These are phyloP conservation scores for Heptranchias perlo DNA, from an alignment of 2,113 vertebrate genomes.

Conservation along the genomic window DNA sequence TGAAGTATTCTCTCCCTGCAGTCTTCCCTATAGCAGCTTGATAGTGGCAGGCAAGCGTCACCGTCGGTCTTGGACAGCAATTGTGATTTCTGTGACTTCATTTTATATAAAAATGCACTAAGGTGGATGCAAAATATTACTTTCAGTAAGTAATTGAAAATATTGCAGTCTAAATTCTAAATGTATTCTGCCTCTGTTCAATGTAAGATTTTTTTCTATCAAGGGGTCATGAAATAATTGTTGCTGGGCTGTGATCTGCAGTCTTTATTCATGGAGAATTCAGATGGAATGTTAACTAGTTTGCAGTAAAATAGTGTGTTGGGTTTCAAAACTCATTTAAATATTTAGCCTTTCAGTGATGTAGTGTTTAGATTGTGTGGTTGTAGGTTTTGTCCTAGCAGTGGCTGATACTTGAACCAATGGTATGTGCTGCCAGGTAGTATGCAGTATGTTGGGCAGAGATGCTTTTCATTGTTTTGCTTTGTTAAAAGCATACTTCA, in stretches of 20 bases:
- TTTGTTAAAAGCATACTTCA: too few relatives aligned
- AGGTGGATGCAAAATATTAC: neutral
- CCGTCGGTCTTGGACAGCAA: neutral
- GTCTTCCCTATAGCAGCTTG: neutral
- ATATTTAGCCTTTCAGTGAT: too few relatives aligned
- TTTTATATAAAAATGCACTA: neutral
- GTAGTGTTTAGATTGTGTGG: too few relatives aligned
- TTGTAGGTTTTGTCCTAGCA: too few relatives aligned
- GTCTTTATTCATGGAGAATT: neutral
- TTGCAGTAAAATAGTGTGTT: neutral
- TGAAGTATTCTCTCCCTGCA: neutral
- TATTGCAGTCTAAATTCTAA: neutral
- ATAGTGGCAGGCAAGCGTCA: neutral
- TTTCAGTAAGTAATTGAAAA: neutral
- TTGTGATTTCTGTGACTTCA: neutral
- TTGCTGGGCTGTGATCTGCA: neutral
- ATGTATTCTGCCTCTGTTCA: too few relatives aligned
- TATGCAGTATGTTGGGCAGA: too few relatives aligned
- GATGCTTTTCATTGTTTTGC: too few relatives aligned
- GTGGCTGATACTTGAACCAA: too few relatives aligned
- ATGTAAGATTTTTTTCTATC: too few relatives aligned
- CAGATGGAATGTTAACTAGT: neutral
- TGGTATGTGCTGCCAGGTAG: too few relatives aligned
- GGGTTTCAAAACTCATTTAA: neutral
- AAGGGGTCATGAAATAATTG: neutral